Base-by-base conservation (phyloP, 2,888 invertebrate genomes). In the Altica lythri region DNA sequence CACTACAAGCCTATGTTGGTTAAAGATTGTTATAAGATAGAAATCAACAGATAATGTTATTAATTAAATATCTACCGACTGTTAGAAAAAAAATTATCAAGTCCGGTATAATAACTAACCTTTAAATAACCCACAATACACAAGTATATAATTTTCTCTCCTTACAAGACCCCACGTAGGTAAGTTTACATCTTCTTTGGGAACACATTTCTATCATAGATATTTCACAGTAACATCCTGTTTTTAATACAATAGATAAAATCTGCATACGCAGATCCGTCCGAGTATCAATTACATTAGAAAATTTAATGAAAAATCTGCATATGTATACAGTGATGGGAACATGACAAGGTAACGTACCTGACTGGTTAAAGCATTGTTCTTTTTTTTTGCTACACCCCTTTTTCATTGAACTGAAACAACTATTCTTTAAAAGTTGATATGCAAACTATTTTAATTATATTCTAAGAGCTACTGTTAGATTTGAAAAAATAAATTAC, bases 231-330 rank as follows among this genome's bases (percentile, higher is more conserved):
- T 46, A 29, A 40, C 45, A 53, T 40, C 32, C 49, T 40, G 40
- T 40, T 29, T 17, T 34, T 47, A 56, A 53, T 48, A 57, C 57
- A 57, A 57, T 48, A 54, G 57, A 40, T 18, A 30, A 2, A 22
- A 53, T 58, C 52, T 55, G 53, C 55, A 58, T 58, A 46, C 38
- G 18, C 32, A 42, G 27, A 37, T 37, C 45, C 19, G 18, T 48
- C 43, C 29, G 53, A 50, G 62, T 64, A 64, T 64, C 64, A 63
- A 62, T 64, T 64, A 63, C 64, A 52, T 25, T 46, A 25, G 54
- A 55, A 55, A 48, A 45, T 55, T 54, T 60, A 61, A 57, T 53
- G 58, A 57, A 58, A 60, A 60, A 62, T 62, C 61, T 64, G 62
- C 64, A 64, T 64, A 60, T 37, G 45, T 40, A 25, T 16, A 18